phyloP scores from a whole-genome alignment of 2,888 invertebrate genomes.

The Pocota personata region DNA sequence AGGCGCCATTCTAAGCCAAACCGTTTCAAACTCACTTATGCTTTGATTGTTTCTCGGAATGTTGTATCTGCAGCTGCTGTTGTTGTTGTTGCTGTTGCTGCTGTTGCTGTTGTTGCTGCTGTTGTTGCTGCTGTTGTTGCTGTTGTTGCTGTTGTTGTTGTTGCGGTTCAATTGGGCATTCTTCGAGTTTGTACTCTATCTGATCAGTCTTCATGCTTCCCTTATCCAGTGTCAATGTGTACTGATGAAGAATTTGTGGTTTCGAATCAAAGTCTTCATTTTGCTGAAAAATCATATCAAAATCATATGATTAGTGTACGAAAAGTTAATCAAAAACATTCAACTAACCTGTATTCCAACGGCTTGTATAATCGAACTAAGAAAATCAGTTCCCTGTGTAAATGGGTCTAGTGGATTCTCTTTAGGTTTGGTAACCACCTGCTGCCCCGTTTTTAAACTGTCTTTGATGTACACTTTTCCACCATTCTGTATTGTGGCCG shows the following conservation, averaged over 20 bases:
- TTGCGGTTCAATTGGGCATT: conserved; percentile 41
- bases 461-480: conserved; percentile 87
- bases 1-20: too few relatives aligned
- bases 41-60: conserved; percentile 80
- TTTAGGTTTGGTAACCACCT: conserved; percentile 50
- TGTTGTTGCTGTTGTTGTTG: conserved; percentile 26
- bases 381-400: conserved; percentile 78
- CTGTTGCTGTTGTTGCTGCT: conserved; percentile 54
- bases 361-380: conserved; percentile 82
- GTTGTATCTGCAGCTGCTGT: conserved; percentile 69
- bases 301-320: neutral
- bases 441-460: conserved; percentile 76
- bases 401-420: conserved; percentile 57
- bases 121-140: conserved; percentile 60
- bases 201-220: conserved; percentile 77
- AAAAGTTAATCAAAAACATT: neutral
- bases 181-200: conserved; percentile 78
- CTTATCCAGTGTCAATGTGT: conserved; percentile 81
- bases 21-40: conserved; percentile 78
- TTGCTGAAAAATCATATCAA: conserved; percentile 35
- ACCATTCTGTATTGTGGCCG: conserved; percentile 86
- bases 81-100: conserved; percentile 72
- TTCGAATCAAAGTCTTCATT: conserved; percentile 72
- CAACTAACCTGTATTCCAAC: conserved; percentile 80
- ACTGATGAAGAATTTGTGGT: conserved; percentile 79